A percentile compares a stretch with the other conserved stretches of the same genome.
These are phyloP conservation scores for Drosophila vallismaia DNA, from an alignment of 2,888 invertebrate genomes.

Conservation along the genomic window DNA sequence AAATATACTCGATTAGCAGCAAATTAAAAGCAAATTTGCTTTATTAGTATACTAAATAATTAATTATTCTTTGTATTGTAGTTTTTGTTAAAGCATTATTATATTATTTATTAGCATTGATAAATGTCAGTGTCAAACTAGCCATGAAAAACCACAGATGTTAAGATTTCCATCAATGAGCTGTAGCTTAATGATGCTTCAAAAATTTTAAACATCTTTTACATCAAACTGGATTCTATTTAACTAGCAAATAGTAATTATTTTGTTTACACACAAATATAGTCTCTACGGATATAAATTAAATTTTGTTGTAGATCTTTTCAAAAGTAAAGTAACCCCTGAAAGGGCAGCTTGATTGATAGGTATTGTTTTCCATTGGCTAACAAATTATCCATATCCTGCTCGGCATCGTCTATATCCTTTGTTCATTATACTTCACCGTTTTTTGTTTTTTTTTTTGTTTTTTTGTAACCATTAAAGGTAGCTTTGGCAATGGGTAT, in stretches of 20 bases:
- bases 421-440: neutral
- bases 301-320: neutral
- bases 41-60: neutral
- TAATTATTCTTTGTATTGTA: neutral
- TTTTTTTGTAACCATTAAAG: neutral
- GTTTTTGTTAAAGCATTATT: neutral
- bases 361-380: constrained; percentile 1
- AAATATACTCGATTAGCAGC: neutral
- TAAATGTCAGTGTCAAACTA: neutral
- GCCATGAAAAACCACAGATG: neutral
- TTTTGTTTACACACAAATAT: neutral
- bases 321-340: neutral
- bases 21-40: neutral
- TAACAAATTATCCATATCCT: constrained; percentile 5
- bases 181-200: neutral
- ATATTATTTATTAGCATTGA: neutral
- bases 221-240: neutral
- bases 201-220: neutral
- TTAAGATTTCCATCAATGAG: neutral
- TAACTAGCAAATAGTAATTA: neutral
- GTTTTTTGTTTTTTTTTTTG: neutral
- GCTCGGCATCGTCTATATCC: constrained; percentile 1
- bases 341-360: neutral
- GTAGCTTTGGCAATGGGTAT: neutral
- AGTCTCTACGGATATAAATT: neutral